Percentiles rank a stretch among this genome's conserved stretches.
These are phyloP conservation scores for Strongylocentrotus purpuratus DNA, from an alignment of 35 echinoderm and acorn worm species.

Conservation along the genomic window DNA sequence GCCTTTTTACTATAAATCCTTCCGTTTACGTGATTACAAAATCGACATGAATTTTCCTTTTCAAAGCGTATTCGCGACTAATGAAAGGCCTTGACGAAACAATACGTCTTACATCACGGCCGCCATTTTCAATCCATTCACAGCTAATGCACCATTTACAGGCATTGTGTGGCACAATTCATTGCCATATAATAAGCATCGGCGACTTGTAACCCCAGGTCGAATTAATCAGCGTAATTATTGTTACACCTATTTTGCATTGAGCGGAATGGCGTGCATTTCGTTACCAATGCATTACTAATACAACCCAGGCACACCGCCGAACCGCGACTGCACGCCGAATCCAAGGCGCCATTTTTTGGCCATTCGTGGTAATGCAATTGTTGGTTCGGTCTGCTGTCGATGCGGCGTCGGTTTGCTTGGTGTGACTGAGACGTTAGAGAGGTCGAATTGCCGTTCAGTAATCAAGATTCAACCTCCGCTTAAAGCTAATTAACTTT, in stretches of 20 bases:
- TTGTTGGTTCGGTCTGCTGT: no score
- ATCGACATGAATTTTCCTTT: background rate
- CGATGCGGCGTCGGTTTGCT: no score
- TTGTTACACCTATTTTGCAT: background rate
- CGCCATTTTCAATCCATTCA: background rate
- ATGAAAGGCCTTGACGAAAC: background rate
- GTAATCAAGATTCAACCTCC: background rate
- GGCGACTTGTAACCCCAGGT: background rate
- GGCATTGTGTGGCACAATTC: background rate
- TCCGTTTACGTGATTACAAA: background rate
- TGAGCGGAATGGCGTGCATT: background rate
- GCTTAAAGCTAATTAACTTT: constrained; percentile 3
- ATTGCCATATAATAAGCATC: background rate
- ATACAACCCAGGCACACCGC: no score
- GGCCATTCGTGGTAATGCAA: no score
- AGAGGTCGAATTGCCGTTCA: background rate
- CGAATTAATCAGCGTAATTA: constrained; percentile 6
- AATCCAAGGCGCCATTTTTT: no score
- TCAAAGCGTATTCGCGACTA: background rate
- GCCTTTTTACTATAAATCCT: no score
- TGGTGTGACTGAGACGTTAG: no score
- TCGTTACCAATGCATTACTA: background rate
- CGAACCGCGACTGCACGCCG: no score
- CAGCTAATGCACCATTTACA: background rate
- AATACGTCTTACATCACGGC: background rate